Evolutionary conservation across 2,888 invertebrate genomes (phyloP), one percentile per base, ranked within the genome.

Genomic region (Eurytoma californica): DNA sequence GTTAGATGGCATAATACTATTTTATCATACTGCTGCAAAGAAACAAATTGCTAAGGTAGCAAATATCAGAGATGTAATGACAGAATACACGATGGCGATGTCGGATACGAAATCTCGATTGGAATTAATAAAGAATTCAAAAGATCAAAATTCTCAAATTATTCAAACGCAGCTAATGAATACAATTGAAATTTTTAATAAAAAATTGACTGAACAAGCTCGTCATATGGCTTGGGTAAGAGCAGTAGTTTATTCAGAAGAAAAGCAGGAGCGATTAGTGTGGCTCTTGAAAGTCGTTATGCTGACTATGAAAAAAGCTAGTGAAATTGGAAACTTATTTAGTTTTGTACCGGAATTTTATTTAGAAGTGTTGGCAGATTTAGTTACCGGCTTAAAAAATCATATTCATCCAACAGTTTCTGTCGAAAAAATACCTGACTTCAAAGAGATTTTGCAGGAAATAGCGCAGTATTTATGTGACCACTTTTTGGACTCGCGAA

Each of bases 331-430:
- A 3, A 92, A 92, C 63, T 92, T 95, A 79, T 94, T 95, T 86
- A 92, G 93, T 24, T 95, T 94, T 87, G 93, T 94, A 16, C 95
- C 95, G 0, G 95, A 95, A 85, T 94, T 94, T 89, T 95, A 95
- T 87, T 92, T 95, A 70, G 94, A 94, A 81, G 92, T 93, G 0
- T 91, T 94, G 87, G 90, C 94, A 63, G 94, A 94, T 84, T 86
- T 94, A 3, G 93, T 93, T 86, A 92, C 93, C 84, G 93, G 94
- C 0, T 87, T 95, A 61, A 90, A 93, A 2, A 92, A 92, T 57
- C 94, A 93, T 86, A 93, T 95, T 88, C 93, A 94, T 84, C 94
- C 94, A 0, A 94, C 94, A 0, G 90, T 92, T 1, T 91, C 93
- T 0, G 91, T 94, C 49, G 92, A 92, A 24, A 91, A 92, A 61